A percentile compares a stretch with the other conserved stretches of the same genome.
phyloP scores from a whole-genome alignment of 1,140 invertebrate genomes.

The Diorhabda sublineata region DNA sequence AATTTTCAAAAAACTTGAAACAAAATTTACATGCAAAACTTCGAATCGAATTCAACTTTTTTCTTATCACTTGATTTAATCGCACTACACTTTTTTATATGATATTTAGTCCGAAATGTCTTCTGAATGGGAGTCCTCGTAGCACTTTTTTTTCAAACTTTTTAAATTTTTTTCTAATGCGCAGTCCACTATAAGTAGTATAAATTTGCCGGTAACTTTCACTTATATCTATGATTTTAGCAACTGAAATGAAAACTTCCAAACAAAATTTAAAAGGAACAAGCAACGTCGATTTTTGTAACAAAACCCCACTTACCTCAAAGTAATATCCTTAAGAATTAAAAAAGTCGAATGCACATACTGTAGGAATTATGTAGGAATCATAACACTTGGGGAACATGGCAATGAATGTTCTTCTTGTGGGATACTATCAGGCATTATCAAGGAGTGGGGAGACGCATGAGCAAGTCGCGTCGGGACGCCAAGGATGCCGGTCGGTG shows the following conservation, averaged over 20 bases:
- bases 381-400: slow-evolving; percentile 49
- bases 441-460: slow-evolving; percentile 48
- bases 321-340: slow-evolving; percentile 36
- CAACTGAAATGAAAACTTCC: slow-evolving; percentile 13
- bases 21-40: background rate
- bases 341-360: slow-evolving; percentile 45
- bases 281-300: slow-evolving; percentile 2
- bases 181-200: background rate
- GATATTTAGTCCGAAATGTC: too few species aligned
- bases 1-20: too few species aligned
- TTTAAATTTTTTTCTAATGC: background rate
- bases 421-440: slow-evolving; percentile 48
- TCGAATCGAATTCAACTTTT: background rate
- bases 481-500: slow-evolving; percentile 46
- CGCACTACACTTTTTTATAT: background rate
- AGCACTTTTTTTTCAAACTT: slow-evolving; percentile 3
- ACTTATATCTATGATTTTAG: slow-evolving; percentile 1
- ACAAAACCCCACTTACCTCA: slow-evolving; percentile 34
- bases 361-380: slow-evolving; percentile 39
- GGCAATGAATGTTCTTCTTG: slow-evolving; percentile 49
- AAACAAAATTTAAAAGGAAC: slow-evolving; percentile 7
- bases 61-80: background rate
- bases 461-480: slow-evolving; percentile 45
- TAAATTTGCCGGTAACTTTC: slow-evolving; percentile 11
- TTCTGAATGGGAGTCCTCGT: background rate